phyloP scores from a whole-genome alignment of 2,113 vertebrate genomes.

The Anguilla rostrata region DNA sequence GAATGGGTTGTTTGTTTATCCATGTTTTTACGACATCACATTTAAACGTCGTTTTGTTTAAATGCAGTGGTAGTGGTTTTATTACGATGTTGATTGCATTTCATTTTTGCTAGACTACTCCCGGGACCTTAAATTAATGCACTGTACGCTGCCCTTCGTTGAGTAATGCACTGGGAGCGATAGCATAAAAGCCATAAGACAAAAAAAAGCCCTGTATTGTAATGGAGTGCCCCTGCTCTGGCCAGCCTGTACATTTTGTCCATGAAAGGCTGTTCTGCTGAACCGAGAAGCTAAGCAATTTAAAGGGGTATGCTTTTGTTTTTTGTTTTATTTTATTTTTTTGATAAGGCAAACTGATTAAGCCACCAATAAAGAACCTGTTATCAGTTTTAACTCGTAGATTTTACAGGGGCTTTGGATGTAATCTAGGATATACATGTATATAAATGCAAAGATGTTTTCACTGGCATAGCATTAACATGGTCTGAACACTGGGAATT shows the following conservation, averaged over 20 bases:
- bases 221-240: background rate
- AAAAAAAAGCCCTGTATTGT: background rate
- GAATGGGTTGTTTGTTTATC: conserved; percentile 13
- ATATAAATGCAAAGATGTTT: conserved; percentile 1
- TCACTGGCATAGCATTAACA: background rate
- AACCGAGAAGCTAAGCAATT: background rate
- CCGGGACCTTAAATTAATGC: background rate
- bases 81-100: background rate
- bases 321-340: background rate
- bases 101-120: background rate
- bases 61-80: background rate
- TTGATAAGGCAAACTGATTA: background rate
- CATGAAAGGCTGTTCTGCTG: background rate
- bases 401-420: background rate
- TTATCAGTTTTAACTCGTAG: background rate
- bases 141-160: background rate
- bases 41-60: conserved; percentile 1
- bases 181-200: background rate
- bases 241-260: background rate
- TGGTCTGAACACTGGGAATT: conserved; percentile 14
- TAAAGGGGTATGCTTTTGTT: conserved; percentile 8
- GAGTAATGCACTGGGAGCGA: conserved; percentile 4
- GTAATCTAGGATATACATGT: background rate
- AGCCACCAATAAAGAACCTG: background rate
- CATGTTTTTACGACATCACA: background rate